Base-by-base conservation (phyloP, 1,140 invertebrate species). In the Zaprionus camerounensis region DNA sequence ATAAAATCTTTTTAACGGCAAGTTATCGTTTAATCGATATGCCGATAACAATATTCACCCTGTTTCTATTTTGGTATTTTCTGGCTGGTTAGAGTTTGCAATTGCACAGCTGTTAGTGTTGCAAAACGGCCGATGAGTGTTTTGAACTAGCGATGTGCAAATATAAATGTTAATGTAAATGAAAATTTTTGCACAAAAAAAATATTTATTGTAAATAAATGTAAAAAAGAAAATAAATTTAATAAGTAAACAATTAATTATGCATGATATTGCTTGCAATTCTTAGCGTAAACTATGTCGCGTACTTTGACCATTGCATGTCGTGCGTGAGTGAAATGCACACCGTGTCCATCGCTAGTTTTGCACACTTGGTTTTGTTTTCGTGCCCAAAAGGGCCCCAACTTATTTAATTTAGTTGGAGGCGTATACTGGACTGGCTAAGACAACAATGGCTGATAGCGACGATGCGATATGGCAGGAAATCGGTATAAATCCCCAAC, bases 401-500 rank as follows among this genome's bases (percentile, higher is more conserved):
- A 44, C 26, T 67, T 68, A 38, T 5, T 58, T 13, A 46, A 67
- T 49, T 36, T 64, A 71, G 72, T 75, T 75, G 53, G 38, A 41
- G 59, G 46, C 31, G 67, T 28, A 41, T 70, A 67, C 55, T 24
- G 31, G 11, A 38, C 41, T 46, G 67, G 46, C 55, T 53, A 59
- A 53, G 72, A 63, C 41, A 51, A 87, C 46, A 51, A 87, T 87
- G 83, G 73, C 58, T 62, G 80, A 86, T 58, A 71, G 63, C 59
- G 78, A 80, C 49, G 75, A 77, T 31, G 58, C 91, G 91, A 93
- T 95, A 88, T 93, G 94, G 91, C 94, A 94, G 81, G 95, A 95
- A 93, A 93, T 95, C 86, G 94, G 94, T 62, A 94, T 96, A 92
- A 95, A 94, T 78, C 93, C 91, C 77, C 95, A 95, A 85, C 95